Evolutionary conservation across 2,797 vertebrate species (phyloP).

Genomic region (Limnodromus scolopaceus): DNA sequence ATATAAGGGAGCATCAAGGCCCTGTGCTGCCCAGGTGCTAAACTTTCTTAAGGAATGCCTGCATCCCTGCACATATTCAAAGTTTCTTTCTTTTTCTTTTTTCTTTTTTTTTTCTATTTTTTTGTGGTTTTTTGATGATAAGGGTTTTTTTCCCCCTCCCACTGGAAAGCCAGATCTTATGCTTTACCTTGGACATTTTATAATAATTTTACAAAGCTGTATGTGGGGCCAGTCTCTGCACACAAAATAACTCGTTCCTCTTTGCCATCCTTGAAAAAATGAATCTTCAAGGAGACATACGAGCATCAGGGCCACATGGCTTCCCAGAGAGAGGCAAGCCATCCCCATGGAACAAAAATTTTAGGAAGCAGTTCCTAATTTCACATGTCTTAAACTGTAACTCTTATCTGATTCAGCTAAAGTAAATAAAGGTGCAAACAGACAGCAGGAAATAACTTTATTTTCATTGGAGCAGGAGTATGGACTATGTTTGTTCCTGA

Average conservation of each 20-base stretch:
- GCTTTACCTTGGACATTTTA: background rate
- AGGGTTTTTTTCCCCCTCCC: rapidly evolving
- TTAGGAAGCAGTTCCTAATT: background rate
- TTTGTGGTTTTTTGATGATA: background rate
- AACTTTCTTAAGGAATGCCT: background rate
- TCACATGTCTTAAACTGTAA: background rate
- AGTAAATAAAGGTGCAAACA: background rate
- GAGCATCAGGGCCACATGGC: background rate
- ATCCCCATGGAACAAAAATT: background rate
- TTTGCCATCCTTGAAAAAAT: rapidly evolving
- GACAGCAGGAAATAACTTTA: background rate
- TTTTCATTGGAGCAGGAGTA: background rate
- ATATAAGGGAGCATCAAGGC: background rate
- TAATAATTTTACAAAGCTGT: background rate
- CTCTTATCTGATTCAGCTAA: background rate
- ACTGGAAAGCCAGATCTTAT: background rate
- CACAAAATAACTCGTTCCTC: background rate
- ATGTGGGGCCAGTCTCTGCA: rapidly evolving
- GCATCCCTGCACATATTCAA: background rate
- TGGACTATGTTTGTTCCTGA: background rate
- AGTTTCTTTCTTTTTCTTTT: background rate
- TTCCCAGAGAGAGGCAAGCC: background rate
- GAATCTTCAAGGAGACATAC: rapidly evolving
- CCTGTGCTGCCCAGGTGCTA: background rate
- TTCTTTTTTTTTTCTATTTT: too few species aligned